Evolutionary conservation across 2,113 vertebrate species (phyloP).

Genomic region (Aldabrachelys gigantea): DNA sequence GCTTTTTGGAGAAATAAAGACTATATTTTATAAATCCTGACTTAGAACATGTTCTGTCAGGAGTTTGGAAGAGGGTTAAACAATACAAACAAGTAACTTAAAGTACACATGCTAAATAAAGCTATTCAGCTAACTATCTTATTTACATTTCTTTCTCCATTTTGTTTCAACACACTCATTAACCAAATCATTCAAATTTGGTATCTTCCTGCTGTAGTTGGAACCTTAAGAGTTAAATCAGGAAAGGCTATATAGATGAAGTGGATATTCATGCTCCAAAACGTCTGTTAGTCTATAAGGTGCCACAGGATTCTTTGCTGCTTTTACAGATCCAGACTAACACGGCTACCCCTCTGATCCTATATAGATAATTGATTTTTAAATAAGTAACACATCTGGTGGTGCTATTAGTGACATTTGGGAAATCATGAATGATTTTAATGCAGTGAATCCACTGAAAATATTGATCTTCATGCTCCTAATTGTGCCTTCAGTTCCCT

Average conservation of each 20-base stretch:
- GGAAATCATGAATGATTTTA: neutral
- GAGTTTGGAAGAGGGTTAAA: neutral
- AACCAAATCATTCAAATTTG: neutral
- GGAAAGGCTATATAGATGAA: neutral
- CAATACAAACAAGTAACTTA: neutral
- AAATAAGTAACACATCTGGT: neutral
- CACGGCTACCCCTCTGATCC: too few relatives aligned
- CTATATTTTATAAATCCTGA: neutral
- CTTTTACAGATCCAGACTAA: too few relatives aligned
- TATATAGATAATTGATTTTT: neutral
- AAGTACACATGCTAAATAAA: neutral
- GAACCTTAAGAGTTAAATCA: neutral
- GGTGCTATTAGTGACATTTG: neutral
- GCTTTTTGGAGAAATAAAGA: neutral
- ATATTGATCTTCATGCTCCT: neutral
- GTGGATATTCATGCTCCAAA: too few relatives aligned
- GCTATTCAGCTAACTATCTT: neutral
- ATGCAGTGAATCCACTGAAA: neutral
- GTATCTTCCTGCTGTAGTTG: neutral
- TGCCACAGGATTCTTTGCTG: too few relatives aligned
- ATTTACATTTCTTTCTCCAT: neutral
- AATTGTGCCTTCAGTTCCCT: neutral
- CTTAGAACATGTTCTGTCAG: neutral
- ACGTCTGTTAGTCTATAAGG: too few relatives aligned
- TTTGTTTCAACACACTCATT: neutral